Evolutionary conservation across 2,888 invertebrate genomes (phyloP), one percentile per base, ranked within the genome.

Genomic region (Neocrepidodera transversa): DNA sequence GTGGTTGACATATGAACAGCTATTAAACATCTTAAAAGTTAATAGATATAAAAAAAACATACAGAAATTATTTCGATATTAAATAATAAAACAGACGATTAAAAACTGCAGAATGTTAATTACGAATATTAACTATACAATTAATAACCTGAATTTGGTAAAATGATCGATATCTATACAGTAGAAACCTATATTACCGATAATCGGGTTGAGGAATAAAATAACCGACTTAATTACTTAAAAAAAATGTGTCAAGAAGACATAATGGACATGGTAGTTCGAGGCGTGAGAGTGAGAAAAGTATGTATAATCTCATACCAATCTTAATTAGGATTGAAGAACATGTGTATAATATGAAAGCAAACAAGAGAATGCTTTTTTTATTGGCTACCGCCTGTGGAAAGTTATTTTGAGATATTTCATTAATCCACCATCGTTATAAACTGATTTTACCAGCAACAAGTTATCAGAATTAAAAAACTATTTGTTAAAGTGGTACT

Each of bases 181-280:
- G 17, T 38, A 16, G 14, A 11, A 6, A 38, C 11, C 32, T n/a
- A 32, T 13, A 38, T 14, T 38, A 38, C 16, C 38, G 2, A 38
- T 38, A 38, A 38, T 38, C 38, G 7, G 11, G 38, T 17, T 13
- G 38, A 38, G 10, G 38, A 38, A 17, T 38, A 17, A 38, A 32
- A 11, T 32, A 32, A 32, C 32, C 10, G 13, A 38, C 38, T 38
- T 38, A 38, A 38, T 38, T 38, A 38, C 38, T 38, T 38, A 16
- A 38, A 38, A 38, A 35, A 35, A 38, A 38, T 38, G 38, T 38
- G 38, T 38, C 38, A 38, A 38, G 38, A 38, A 38, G 32, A 32
- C 32, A 32, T 32, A 32, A 32, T 32, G 32, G 10, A 38, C 38
- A 17, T 17, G 38, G 38, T 11, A 38, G 16, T 4, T 10, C 13